Evolutionary conservation across 2,888 invertebrate genomes (phyloP).

Genomic region (Eurois occulta): DNA sequence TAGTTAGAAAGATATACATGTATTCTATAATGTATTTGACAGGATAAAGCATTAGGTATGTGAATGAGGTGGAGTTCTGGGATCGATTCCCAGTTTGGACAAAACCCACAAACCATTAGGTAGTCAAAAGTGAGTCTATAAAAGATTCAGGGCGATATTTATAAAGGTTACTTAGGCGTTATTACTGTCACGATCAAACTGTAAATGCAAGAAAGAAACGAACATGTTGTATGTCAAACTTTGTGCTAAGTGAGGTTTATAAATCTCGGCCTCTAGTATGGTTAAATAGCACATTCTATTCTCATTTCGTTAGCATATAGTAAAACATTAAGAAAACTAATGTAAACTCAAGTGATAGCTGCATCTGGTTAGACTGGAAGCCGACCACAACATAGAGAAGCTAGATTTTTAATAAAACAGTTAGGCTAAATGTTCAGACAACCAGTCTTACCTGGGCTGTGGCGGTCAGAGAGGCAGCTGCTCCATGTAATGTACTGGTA

Average conservation of each 20-base stretch:
- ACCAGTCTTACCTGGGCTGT: not conserved
- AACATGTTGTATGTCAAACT: not conserved
- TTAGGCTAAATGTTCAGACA: conserved; percentile 13
- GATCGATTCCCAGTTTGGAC: not conserved
- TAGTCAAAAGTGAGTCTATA: not conserved
- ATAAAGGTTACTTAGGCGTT: not conserved
- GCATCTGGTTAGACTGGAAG: conserved; percentile 17
- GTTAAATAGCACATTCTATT: not conserved
- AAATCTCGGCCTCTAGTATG: not conserved
- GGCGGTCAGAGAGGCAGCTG: not conserved
- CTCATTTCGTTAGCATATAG: not conserved
- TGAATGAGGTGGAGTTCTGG: not conserved
- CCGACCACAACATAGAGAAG: conserved; percentile 15
- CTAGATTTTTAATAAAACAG: conserved; percentile 25
- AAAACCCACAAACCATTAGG: not conserved
- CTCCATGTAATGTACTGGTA: not conserved
- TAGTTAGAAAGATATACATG: not conserved
- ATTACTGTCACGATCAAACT: not conserved
- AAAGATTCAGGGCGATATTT: not conserved
- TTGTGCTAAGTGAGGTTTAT: not conserved
- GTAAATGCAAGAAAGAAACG: not conserved
- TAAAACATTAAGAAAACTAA: not conserved
- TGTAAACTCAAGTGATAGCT: not conserved
- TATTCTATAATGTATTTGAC: not conserved
- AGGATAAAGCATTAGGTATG: not conserved